Evolutionary conservation across 2,888 invertebrate species (phyloP), one percentile per base, ranked within the genome.

Genomic region (Hofmannophila pseudospretella): DNA sequence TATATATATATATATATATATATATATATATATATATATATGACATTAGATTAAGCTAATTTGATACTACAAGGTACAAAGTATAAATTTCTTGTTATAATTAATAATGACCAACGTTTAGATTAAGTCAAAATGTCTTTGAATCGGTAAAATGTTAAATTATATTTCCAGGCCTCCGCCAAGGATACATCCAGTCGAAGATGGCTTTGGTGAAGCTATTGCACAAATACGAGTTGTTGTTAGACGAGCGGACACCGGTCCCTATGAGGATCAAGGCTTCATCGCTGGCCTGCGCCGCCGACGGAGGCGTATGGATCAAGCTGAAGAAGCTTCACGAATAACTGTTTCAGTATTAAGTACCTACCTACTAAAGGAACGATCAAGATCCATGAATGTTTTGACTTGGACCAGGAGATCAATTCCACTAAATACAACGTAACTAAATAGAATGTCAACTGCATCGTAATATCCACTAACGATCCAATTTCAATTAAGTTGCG

Each of bases 141-240:
- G n/a, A n/a, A n/a, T n/a, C n/a, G n/a, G n/a, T n/a, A n/a, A n/a
- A n/a, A n/a, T n/a, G n/a, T n/a, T n/a, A n/a, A n/a, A n/a, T 16
- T 16, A 4, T 16, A 5, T 16, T 34, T 26, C 8, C 54, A 87
- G 87, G 86, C 44, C 61, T 82, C 31, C 72, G 84, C 12, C 87
- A 87, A 66, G 87, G 85, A 1, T 78, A 84, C 48, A 77, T 86
- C 26, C 85, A 87, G 48, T 74, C 80, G 11, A 86, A 87, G 54
- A 65, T 84, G 58, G 85, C 78, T 7, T 48, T 87, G 7, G 67
- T 82, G 25, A 80, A 79, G 47, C 54, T 87, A 35, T 49, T 87
- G 10, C 60, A 68, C 16, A 71, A 76, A 25, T 85, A 72, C 40
- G 77, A 79, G 44, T 41, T 86, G 1, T 39, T 64, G 8, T 37